Evolutionary conservation across 2,797 vertebrate species (phyloP).

Genomic region (Fringilla coelebs): DNA sequence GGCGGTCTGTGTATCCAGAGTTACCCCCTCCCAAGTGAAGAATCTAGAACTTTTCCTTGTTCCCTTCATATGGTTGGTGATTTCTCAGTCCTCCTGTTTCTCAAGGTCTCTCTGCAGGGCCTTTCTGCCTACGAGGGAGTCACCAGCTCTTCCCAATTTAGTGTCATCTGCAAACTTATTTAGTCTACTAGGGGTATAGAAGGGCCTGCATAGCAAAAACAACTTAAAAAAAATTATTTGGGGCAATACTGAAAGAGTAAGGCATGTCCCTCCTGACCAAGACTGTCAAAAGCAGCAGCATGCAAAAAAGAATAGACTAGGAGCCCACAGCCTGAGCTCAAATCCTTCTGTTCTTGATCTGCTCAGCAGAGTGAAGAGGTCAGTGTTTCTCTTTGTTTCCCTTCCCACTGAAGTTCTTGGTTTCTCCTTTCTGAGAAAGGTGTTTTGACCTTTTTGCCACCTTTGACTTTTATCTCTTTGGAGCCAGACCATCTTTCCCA

Average conservation of each 20-base stretch:
- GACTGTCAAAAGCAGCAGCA: background rate
- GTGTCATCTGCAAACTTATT: background rate
- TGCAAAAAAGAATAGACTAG: background rate
- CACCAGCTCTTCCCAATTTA: background rate
- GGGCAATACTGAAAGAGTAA: background rate
- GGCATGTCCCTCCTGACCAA: background rate
- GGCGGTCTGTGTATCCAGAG: background rate
- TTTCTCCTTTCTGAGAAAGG: background rate
- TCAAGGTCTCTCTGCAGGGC: rapidly evolving
- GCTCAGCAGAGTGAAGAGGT: background rate
- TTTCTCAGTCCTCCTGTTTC: background rate
- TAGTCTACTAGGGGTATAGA: background rate
- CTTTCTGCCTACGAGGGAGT: background rate
- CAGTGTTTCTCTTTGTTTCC: background rate
- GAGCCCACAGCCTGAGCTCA: background rate
- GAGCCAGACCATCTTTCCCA: background rate
- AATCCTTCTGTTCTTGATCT: background rate
- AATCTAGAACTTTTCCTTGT: background rate
- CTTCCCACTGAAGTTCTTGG: background rate
- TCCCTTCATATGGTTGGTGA: background rate
- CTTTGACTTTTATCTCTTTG: background rate
- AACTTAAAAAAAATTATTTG: background rate
- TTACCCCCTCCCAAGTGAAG: background rate
- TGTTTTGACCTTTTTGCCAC: background rate
- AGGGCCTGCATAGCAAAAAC: background rate